Evolutionary conservation across 2,888 invertebrate genomes (phyloP), one percentile per base, ranked within the genome.

Genomic region (Piscicola geometra): DNA sequence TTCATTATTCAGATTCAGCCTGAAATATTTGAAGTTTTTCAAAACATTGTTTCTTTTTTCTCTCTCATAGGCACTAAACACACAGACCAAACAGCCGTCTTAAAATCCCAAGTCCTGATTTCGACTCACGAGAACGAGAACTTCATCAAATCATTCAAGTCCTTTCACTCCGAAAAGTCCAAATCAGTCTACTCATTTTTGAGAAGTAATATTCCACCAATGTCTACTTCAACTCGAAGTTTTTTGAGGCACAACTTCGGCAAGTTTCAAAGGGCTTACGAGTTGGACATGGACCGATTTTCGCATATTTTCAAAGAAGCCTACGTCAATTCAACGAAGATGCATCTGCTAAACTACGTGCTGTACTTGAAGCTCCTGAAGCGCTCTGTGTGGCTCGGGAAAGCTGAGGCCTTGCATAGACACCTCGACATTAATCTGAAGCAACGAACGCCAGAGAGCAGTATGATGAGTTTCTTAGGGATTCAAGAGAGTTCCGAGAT

Each of bases 1-100:
- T 73, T 73, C 33, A 60, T 18, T 30, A 30, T 71, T 52, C 50
- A 71, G 21, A 47, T 50, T n/a, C 52, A 71, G 32, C 32, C 71
- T 18, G 71, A 71, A 30, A 18, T 71, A 28, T 15, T 5, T n/a
- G 60, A 5, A 56, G 5, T 25, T 21, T 56, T 56, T 56, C 60
- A 56, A 25, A 56, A 25, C 25, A 21, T 56, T 5, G 60, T n/a
- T 56, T 56, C 60, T 25, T 25, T 56, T 15, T 56, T 56, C 25
- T 56, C 60, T 18, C 21, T 56, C 60, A 25, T n/a, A 21, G 60
- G 15, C 60, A 15, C 60, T 56, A 9, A 56, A 56, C 60, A 25
- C 25, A 56, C 5, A 5, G 60, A 56, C n/a, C 60, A 56, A 56
- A 9, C n/a, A 18, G 25, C 60, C 15, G 60, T 56, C 60, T 18